These are phyloP conservation scores for Lanistes nyassanus DNA, from an alignment of 1,140 invertebrate species.

Conservation along the genomic window DNA sequence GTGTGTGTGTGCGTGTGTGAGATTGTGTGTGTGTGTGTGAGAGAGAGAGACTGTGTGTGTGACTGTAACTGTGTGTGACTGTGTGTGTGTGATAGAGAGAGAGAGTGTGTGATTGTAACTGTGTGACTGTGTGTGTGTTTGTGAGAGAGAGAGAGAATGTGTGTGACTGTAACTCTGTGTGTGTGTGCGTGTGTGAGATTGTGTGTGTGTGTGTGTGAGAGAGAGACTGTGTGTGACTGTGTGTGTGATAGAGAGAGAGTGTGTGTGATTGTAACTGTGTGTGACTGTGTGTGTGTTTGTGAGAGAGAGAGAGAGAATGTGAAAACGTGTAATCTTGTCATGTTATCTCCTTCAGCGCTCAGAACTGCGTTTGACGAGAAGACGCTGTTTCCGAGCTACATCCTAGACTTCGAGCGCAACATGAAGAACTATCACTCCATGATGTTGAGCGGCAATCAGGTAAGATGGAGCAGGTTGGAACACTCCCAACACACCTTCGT, in stretches of 20 bases:
- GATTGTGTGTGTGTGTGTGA: background rate
- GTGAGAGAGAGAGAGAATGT: too few relatives aligned
- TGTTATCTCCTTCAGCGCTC: conserved; percentile 50
- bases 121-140: background rate
- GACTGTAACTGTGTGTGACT: too few relatives aligned
- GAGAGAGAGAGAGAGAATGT: too few relatives aligned
- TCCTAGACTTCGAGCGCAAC: conserved; percentile 65
- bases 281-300: background rate
- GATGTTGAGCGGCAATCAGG: conserved; percentile 34
- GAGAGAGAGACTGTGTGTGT: background rate
- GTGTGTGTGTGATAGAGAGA: background rate
- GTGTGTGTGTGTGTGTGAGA: background rate
- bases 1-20: background rate
- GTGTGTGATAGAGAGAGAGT: background rate
- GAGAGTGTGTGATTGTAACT: background rate
- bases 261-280: background rate
- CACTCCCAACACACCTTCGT: too few relatives aligned
- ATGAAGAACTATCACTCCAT: conserved; percentile 39
- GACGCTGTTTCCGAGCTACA: conserved; percentile 64
- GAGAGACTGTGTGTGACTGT: background rate
- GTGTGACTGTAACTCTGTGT: background rate
- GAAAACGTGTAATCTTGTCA: background rate
- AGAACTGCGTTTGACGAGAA: conserved; percentile 66
- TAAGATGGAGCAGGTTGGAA: too few relatives aligned
- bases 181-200: background rate